These are phyloP conservation scores for Ailurus styani DNA, from an alignment of 2,113 vertebrate species.

Conservation along the genomic window DNA sequence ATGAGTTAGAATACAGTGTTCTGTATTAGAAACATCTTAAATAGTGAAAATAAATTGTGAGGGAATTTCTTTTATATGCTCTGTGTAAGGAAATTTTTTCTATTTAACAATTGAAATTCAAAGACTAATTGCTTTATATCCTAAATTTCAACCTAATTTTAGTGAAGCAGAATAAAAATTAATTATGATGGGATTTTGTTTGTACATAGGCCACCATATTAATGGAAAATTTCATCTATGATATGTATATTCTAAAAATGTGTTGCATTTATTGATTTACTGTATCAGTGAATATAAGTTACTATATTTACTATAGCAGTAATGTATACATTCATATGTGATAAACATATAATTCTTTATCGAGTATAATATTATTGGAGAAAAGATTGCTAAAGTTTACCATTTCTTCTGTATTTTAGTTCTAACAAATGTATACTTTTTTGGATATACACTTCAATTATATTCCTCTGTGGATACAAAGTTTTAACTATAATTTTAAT, in stretches of 20 bases:
- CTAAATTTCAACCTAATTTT: background rate
- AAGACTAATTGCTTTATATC: background rate
- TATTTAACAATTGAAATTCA: constrained; percentile 15
- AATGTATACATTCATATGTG: background rate
- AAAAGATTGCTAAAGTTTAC: background rate
- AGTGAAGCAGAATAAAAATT: background rate
- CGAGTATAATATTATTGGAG: background rate
- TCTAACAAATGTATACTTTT: background rate
- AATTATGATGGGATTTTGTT: background rate
- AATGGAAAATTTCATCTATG: background rate
- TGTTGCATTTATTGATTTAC: background rate
- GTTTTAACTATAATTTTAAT: constrained; percentile 36
- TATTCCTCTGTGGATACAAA: constrained; percentile 16
- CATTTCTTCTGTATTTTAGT: background rate
- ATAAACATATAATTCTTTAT: background rate
- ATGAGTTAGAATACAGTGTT: background rate
- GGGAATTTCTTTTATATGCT: background rate
- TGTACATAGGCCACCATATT: background rate
- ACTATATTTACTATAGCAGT: background rate
- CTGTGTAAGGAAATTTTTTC: background rate
- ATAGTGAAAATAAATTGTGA: background rate
- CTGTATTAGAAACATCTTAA: background rate
- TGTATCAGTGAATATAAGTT: background rate
- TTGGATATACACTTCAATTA: background rate
- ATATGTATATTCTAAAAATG: background rate